Base-by-base conservation (phyloP, 2,888 invertebrate species). In the Scaptomyza polygonia region DNA sequence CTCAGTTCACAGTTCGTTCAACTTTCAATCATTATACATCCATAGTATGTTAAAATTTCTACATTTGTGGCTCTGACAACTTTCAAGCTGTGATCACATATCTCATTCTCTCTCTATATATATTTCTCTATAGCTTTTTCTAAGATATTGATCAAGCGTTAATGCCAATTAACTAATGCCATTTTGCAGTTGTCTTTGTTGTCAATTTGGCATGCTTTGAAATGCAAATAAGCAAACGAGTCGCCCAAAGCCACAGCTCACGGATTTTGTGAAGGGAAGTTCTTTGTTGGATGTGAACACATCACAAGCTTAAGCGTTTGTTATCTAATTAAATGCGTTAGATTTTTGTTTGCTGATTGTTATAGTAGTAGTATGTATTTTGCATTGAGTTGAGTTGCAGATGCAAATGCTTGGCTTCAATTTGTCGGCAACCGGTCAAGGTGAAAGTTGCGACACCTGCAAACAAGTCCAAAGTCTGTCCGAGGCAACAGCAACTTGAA, bases 371-470 rank as follows among this genome's bases (percentile, higher is more conserved):
- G 68, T 65, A 61, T 68, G 58, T 39, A 62, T 71, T 65, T 63
- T 68, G 58, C 75, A 49, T 61, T 67, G 74, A 77, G 66, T 48
- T 43, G n/a, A n/a, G 58, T 47, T 83, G 77, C 79, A 80, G 44
- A 54, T 51, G 52, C 53, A 56, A 42, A 49, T 42, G 54, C 25
- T 63, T 56, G 55, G 14, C 51, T 44, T 51, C 36, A 59, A 49
- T 74, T 79, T 74, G 54, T 65, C 80, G 54, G 68, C 84, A 80
- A 72, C 80, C 75, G 84, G 85, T 89, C 88, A 89, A 90, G 89
- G 89, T 89, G 89, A 90, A 89, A 90, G 90, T 86, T 88, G 86
- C 75, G 79, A 83, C 82, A 86, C 79, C 79, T 82, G 86, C 75
- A 54, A 57, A 40, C 53, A 45, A 56, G 66, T 64, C 62, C 54